Evolutionary conservation across 2,113 vertebrate species (phyloP).

Genomic region (Phoxinus phoxinus): DNA sequence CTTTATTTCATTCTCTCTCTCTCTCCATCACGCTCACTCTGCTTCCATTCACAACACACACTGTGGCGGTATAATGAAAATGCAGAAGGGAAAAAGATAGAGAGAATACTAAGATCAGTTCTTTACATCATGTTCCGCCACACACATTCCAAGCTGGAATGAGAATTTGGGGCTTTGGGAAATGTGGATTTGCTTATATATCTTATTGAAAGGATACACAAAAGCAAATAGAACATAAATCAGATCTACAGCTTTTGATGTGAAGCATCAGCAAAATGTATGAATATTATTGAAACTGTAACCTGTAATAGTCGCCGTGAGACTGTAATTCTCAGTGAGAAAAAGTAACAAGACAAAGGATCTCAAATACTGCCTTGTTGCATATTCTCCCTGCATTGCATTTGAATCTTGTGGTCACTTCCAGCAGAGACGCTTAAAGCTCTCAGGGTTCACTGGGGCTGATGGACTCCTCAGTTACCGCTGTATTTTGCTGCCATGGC

Average conservation of each 20-base stretch:
- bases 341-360: not conserved
- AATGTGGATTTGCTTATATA: slow-evolving; percentile 14
- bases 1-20: slow-evolving; percentile 41
- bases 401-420: not conserved
- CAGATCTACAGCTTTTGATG: not conserved
- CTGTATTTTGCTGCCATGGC: not conserved
- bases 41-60: slow-evolving; percentile 50
- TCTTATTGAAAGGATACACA: slow-evolving; percentile 21
- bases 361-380: not conserved
- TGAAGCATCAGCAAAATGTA: not conserved
- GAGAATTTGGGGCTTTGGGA: slow-evolving; percentile 32
- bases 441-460: slow-evolving; percentile 31
- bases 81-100: slow-evolving; percentile 17
- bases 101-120: slow-evolving; percentile 39
- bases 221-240: slow-evolving; percentile 37
- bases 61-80: slow-evolving; percentile 40
- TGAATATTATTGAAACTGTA: slow-evolving; percentile 18
- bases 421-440: slow-evolving; percentile 23
- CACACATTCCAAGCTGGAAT: slow-evolving; percentile 32
- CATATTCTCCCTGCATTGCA: not conserved
- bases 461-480: not conserved
- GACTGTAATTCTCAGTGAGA: not conserved
- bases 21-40: slow-evolving; percentile 20
- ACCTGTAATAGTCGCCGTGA: slow-evolving; percentile 12
- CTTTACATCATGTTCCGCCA: slow-evolving; percentile 25